phyloP scores from a whole-genome alignment of 2,888 invertebrate genomes.

The Acanthococcus lagerstroemiae region DNA sequence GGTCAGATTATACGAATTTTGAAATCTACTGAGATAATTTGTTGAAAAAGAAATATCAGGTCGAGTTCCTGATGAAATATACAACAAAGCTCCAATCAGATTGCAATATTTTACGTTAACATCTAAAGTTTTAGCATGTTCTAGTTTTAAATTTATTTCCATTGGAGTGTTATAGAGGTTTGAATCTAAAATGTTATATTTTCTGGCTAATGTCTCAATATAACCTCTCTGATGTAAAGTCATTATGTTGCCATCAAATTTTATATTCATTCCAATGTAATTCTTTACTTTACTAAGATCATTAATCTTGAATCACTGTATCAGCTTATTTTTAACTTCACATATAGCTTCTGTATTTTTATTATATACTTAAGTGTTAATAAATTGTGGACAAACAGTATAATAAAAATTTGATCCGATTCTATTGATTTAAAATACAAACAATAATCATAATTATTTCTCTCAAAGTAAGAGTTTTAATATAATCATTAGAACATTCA shows the following conservation, averaged over 20 bases:
- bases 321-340: too few species aligned
- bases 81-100: slow-evolving; percentile 3
- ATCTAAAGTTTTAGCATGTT: not conserved
- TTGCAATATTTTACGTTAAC: not conserved
- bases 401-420: too few species aligned
- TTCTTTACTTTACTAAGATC: too few species aligned
- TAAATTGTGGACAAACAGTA: too few species aligned
- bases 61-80: not conserved
- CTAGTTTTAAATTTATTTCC: not conserved
- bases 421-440: not conserved
- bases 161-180: not conserved
- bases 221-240: too few species aligned
- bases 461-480: not conserved
- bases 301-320: too few species aligned
- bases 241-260: too few species aligned
- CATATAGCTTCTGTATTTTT: too few species aligned
- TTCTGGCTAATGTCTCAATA: too few species aligned
- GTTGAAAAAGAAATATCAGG: not conserved
- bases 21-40: not conserved
- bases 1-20: not conserved
- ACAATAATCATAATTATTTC: not conserved
- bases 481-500: slow-evolving; percentile 16
- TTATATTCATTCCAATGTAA: too few species aligned
- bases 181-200: not conserved
- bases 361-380: too few species aligned